A percentile compares a stretch with the other conserved stretches of the same genome.
Evolutionary conservation across 2,888 invertebrate species (phyloP).

Genomic region (Ectemnius lituratus): DNA sequence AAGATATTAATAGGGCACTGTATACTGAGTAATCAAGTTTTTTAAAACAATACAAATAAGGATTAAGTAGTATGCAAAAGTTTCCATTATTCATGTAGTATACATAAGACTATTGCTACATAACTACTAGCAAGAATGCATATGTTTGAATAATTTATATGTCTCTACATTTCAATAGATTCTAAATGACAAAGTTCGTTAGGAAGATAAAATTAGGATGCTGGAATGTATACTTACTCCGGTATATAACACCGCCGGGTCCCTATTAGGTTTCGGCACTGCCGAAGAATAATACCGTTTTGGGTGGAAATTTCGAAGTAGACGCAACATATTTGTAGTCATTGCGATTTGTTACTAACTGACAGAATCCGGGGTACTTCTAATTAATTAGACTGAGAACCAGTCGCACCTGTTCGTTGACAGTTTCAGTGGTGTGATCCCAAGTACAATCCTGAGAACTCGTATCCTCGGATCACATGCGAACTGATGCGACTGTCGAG

Average conservation of each 20-base stretch:
- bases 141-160: background rate
- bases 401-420: too few species aligned
- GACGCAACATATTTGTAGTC: slow-evolving; percentile 59
- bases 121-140: background rate
- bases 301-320: slow-evolving; percentile 46
- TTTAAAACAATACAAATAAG: too few species aligned
- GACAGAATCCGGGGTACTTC: too few species aligned
- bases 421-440: too few species aligned
- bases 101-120: background rate
- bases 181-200: background rate
- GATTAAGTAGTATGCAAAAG: background rate
- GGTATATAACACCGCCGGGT: slow-evolving; percentile 87
- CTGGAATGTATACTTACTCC: slow-evolving; percentile 75
- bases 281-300: slow-evolving; percentile 64
- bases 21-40: too few species aligned
- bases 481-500: too few species aligned
- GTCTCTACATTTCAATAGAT: background rate
- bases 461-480: too few species aligned
- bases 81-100: background rate
- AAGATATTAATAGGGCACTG: too few species aligned
- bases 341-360: background rate
- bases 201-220: background rate
- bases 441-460: too few species aligned
- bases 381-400: too few species aligned
- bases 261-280: slow-evolving; percentile 83